These are phyloP conservation scores for Anoncus sp. DNA, from an alignment of 2,888 invertebrate genomes.

Conservation along the genomic window DNA sequence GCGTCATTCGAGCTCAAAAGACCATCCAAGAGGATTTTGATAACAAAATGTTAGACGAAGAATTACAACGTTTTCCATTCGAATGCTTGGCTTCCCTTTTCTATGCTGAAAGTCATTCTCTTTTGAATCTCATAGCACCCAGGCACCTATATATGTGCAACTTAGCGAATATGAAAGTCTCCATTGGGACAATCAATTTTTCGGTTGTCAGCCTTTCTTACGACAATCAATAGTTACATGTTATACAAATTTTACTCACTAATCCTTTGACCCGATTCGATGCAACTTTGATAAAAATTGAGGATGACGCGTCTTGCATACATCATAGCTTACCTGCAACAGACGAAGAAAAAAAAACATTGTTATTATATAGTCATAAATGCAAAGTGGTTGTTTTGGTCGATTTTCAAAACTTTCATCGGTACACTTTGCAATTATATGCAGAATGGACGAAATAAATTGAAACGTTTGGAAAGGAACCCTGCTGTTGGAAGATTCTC, in stretches of 20 bases:
- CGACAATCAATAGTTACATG: background rate
- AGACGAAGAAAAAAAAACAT: conserved; percentile 39
- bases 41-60: background rate
- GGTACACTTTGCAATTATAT: conserved; percentile 45
- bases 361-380: too few relatives aligned
- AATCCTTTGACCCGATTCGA: conserved; percentile 22
- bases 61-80: conserved; percentile 3
- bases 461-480: conserved; percentile 45
- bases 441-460: conserved; percentile 55
- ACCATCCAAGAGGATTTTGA: too few relatives aligned
- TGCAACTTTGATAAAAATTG: conserved; percentile 30
- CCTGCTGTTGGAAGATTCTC: conserved; percentile 34
- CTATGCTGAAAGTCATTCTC: background rate
- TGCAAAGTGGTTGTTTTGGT: conserved; percentile 1
- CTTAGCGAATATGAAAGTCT: conserved; percentile 8
- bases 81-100: background rate
- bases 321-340: conserved; percentile 62
- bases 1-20: too few relatives aligned
- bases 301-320: conserved; percentile 28
- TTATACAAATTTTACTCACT: conserved; percentile 33
- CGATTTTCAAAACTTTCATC: conserved; percentile 22
- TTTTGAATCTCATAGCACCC: background rate
- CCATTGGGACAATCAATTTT: conserved; percentile 17
- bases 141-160: too few relatives aligned
- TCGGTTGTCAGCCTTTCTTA: conserved; percentile 15